Percentiles rank a stretch among this genome's conserved stretches.
These are phyloP conservation scores for Platypus cylindrus DNA, from an alignment of 2,888 invertebrate species.

Conservation along the genomic window DNA sequence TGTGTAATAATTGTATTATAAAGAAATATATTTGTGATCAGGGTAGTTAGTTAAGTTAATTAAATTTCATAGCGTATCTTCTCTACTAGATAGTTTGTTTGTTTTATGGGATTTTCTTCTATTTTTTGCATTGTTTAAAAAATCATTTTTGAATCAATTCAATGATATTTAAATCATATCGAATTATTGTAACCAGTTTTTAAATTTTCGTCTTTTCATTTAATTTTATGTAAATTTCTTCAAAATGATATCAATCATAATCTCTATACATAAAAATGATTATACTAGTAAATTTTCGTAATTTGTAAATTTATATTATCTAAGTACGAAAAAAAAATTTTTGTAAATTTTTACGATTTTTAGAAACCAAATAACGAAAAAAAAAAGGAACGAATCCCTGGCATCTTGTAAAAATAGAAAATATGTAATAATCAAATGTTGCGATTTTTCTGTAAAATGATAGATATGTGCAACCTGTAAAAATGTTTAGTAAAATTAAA, in stretches of 20 bases:
- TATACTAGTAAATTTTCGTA: slow-evolving; percentile 15
- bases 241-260: too few relatives aligned
- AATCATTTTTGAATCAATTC: too few relatives aligned
- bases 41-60: slow-evolving; percentile 23
- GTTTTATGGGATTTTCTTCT: slow-evolving; percentile 4
- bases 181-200: too few relatives aligned
- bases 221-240: not conserved
- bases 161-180: too few relatives aligned
- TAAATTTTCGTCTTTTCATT: too few relatives aligned
- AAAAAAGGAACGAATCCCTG: slow-evolving; percentile 37
- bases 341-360: too few relatives aligned
- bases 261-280: too few relatives aligned
- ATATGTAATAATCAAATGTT: too few relatives aligned
- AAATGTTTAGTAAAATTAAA: slow-evolving; percentile 25
- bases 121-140: slow-evolving; percentile 20
- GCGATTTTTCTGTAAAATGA: slow-evolving; percentile 31
- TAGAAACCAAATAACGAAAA: too few relatives aligned
- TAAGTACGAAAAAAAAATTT: slow-evolving; percentile 20
- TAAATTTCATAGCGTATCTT: too few relatives aligned
- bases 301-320: slow-evolving; percentile 17
- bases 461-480: slow-evolving; percentile 35
- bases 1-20: slow-evolving; percentile 6
- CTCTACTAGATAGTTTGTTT: too few relatives aligned
- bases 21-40: slow-evolving; percentile 19
- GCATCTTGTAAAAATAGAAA: slow-evolving; percentile 34